Evolutionary conservation across 2,113 vertebrate species (phyloP).

Genomic region (Rana temporaria): DNA sequence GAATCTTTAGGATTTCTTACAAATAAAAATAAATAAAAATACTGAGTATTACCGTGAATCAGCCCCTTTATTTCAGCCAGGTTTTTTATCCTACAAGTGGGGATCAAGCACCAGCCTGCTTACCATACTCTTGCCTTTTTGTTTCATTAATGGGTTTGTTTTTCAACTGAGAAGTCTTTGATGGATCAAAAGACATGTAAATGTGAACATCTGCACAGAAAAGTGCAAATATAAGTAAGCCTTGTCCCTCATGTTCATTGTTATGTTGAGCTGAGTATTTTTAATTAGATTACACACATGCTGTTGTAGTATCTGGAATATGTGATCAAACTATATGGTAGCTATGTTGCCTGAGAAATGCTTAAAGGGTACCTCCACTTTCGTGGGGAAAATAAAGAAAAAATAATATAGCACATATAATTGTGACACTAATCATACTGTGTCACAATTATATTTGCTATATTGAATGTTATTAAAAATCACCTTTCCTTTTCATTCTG

Average conservation of each 20-base stretch:
- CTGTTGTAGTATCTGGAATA: background rate
- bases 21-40: background rate
- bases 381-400: too few species aligned
- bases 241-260: conserved; percentile 10
- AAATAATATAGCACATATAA: too few species aligned
- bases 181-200: conserved; percentile 47
- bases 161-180: conserved; percentile 33
- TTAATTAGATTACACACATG: background rate
- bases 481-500: too few species aligned
- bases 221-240: conserved; percentile 30
- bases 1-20: background rate
- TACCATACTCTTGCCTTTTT: background rate
- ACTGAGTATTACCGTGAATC: background rate
- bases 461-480: too few species aligned
- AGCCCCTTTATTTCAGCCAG: background rate
- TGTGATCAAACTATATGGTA: conserved; percentile 7
- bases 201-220: conserved; percentile 22
- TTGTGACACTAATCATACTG: too few species aligned
- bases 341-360: too few species aligned
- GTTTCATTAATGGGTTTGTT: conserved; percentile 12
- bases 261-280: conserved; percentile 25
- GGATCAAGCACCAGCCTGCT: conserved; percentile 1
- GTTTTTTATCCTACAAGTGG: conserved; percentile 6
- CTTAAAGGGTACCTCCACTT: too few species aligned
- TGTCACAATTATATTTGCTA: too few species aligned